Evolutionary conservation across 2,113 vertebrate species (phyloP).

Genomic region (Tympanuchus pallidicinctus): DNA sequence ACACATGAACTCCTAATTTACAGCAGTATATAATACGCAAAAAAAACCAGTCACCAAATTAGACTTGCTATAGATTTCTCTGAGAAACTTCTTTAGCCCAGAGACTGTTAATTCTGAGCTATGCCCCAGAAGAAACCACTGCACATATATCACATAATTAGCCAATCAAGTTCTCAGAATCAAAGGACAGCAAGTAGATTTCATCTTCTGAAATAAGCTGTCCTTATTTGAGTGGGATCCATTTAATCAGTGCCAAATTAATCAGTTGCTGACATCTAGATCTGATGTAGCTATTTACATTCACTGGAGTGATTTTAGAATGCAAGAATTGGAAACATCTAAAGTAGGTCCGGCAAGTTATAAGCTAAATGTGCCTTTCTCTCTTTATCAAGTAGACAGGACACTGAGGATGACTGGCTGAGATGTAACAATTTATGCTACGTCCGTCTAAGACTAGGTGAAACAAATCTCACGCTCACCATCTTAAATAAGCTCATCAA

Average conservation of each 20-base stretch:
- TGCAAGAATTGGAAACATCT: not conserved
- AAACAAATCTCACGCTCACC: not conserved
- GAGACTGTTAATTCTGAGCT: not conserved
- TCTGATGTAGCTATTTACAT: not conserved
- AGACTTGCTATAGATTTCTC: not conserved
- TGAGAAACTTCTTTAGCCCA: not conserved
- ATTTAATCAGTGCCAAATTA: not conserved
- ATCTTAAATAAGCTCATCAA: constrained; percentile 33
- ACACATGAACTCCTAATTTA: not conserved
- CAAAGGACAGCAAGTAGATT: not conserved
- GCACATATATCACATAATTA: not conserved
- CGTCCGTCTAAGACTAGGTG: not conserved
- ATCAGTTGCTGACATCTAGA: not conserved
- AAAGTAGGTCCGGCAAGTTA: not conserved
- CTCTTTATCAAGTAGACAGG: not conserved
- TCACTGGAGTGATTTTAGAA: not conserved
- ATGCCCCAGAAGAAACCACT: not conserved
- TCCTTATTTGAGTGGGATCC: not conserved
- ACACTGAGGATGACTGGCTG: not conserved
- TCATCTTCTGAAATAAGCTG: not conserved
- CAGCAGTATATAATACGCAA: fast-evolving
- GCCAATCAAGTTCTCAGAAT: not conserved
- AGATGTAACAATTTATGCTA: constrained; percentile 8
- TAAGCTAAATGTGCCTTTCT: not conserved
- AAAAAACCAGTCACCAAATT: not conserved